A percentile compares a stretch with the other conserved stretches of the same genome.
These are phyloP conservation scores for Tetrapedia diversipes DNA, from an alignment of 2,888 invertebrate species.

Conservation along the genomic window DNA sequence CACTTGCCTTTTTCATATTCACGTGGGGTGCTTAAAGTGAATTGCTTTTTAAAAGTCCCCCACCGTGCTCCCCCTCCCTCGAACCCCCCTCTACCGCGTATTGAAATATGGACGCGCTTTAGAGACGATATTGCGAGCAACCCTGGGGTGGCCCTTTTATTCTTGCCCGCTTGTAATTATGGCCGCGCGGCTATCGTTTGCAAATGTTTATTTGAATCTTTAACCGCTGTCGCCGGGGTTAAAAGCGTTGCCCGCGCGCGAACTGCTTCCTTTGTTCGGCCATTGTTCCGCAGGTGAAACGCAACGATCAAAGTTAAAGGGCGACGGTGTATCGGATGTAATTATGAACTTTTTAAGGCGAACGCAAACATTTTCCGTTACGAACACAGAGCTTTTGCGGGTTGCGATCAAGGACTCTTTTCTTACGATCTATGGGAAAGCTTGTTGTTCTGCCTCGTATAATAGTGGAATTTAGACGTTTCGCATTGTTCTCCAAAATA, in stretches of 20 bases:
- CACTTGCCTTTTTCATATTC: conserved; percentile 61
- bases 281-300: conserved; percentile 5
- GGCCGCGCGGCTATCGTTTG: conserved; percentile 33
- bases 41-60: conserved; percentile 60
- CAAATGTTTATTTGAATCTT: conserved; percentile 54
- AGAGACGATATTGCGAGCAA: conserved; percentile 40
- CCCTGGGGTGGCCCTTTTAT: conserved; percentile 44
- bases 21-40: conserved; percentile 52
- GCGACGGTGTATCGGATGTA: conserved; percentile 2
- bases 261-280: conserved; percentile 14
- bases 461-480: background rate
- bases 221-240: conserved; percentile 22
- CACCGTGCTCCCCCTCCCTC: conserved; percentile 8
- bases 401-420: too few relatives aligned
- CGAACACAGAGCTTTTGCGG: too few relatives aligned
- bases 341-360: background rate
- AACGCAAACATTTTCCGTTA: conserved; percentile 7
- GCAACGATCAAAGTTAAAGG: conserved; percentile 6
- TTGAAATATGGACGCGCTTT: conserved; percentile 46
- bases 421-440: background rate
- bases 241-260: background rate
- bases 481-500: background rate
- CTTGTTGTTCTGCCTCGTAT: too few relatives aligned
- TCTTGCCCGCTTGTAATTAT: conserved; percentile 45
- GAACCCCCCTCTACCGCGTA: conserved; percentile 3